Conservation (phyloP, 2,888 invertebrate genomes). For the Drosophila borborema region DNA sequence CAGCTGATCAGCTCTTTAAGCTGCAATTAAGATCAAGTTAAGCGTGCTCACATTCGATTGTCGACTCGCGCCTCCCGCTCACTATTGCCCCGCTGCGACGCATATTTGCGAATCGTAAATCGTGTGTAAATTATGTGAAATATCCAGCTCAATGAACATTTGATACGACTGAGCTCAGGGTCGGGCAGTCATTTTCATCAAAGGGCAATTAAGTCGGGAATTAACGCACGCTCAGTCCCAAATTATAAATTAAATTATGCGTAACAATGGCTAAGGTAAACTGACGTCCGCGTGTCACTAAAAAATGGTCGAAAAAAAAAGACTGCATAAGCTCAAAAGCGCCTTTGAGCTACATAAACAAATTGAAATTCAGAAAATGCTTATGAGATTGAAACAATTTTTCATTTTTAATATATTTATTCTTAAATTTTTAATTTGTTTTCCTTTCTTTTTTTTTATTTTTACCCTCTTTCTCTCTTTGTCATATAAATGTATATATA, state of each 20-base stretch:
- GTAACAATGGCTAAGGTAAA: constrained; percentile 17
- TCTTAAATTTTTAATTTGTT: constrained; percentile 35
- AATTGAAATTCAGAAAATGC: constrained; percentile 76
- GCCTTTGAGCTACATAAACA: constrained; percentile 50
- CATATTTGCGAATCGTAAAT: not conserved
- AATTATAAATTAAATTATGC: constrained; percentile 64
- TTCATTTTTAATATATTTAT: constrained; percentile 49
- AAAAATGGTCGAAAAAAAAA: constrained; percentile 2
- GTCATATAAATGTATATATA: not conserved
- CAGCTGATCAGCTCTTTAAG: constrained; percentile 4
- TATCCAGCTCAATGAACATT: constrained; percentile 33
- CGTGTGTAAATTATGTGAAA: constrained; percentile 13
- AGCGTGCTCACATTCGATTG: not conserved
- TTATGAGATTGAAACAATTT: constrained; percentile 50
- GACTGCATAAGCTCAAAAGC: constrained; percentile 47
- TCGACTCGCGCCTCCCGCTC: not conserved
- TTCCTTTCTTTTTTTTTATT: not conserved
- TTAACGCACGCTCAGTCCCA: constrained; percentile 6
- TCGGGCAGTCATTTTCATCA: constrained; percentile 8
- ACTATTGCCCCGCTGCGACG: not conserved
- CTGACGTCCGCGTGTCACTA: constrained; percentile 8
- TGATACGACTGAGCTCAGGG: not conserved
- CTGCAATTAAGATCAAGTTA: constrained; percentile 1
- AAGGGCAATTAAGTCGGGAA: constrained; percentile 11
- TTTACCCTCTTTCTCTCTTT: not conserved